Evolutionary conservation across 2,797 vertebrate species (phyloP), one percentile per base, ranked within the genome.

Genomic region (Gallinago nigripennis): DNA sequence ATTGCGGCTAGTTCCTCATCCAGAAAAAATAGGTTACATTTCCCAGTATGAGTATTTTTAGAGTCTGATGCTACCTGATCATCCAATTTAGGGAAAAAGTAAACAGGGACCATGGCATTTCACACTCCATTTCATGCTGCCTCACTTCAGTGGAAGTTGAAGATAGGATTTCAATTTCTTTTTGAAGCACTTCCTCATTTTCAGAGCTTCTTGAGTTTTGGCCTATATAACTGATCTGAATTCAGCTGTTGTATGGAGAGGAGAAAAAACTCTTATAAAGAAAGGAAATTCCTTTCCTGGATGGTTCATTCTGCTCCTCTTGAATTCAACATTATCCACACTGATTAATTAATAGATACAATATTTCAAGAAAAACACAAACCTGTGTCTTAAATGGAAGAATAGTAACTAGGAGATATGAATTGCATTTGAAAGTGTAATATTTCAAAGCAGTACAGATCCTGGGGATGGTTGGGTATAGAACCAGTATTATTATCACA

Each of bases 111-210:
- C 58, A n/a, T 0, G 4, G 63, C 46, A 86, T 88, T 93, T 95
- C 90, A 94, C 70, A 90, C 50, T 63, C 80, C 80, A 90, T 86
- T 95, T 95, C 88, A 93, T n/a, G 35, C 43, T 84, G 63, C 25
- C 43, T 92, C 80, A 84, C 83, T 93, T 84, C 73, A 79, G 17
- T 50, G 64, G 77, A 95, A 88, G 68, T 0, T 81, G 69, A 93
- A 28, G 28, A 76, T 61, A 81, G 0, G 0, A 86, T 76, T 91
- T 90, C 85, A 76, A 89, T 85, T 92, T 76, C 45, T 90, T 92
- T 77, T 71, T 8, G 1, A 91, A 79, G 86, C 14, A 88, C 45
- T 94, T 94, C 88, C 70, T 70, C 56, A 70, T 92, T 92, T 95
- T 84, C 61, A 81, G 79, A 77, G 56, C 50, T 82, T 86, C 80